These are phyloP conservation scores for Pygoscelis antarcticus DNA, from an alignment of 2,113 vertebrate species.

Conservation along the genomic window DNA sequence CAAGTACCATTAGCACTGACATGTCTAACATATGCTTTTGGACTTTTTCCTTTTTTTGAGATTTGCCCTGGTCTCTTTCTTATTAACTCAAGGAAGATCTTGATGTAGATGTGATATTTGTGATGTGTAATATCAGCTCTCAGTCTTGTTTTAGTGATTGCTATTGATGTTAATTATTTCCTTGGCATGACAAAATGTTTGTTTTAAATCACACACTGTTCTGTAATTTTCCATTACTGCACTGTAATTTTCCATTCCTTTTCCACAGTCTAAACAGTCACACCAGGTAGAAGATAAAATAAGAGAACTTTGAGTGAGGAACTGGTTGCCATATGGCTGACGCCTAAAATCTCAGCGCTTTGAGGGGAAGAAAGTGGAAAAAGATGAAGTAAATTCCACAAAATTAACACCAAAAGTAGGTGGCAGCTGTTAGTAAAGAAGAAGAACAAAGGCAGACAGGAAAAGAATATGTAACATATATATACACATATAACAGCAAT, in stretches of 20 bases:
- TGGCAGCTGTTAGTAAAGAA: conserved; percentile 24
- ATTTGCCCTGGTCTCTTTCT: not conserved
- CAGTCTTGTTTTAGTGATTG: not conserved
- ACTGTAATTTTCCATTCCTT: conserved; percentile 24
- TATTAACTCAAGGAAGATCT: not conserved
- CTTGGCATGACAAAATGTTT: not conserved
- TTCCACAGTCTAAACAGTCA: not conserved
- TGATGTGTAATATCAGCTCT: not conserved
- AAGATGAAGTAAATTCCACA: conserved; percentile 34
- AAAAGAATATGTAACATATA: not conserved
- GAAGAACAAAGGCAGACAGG: not conserved
- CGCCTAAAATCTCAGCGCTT: conserved; percentile 52
- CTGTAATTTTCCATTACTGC: conserved; percentile 13
- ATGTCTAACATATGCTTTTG: not conserved
- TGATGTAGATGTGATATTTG: not conserved
- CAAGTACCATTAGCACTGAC: not conserved
- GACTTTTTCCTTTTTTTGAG: not conserved
- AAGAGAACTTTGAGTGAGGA: not conserved
- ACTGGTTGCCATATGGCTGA: conserved; percentile 46
- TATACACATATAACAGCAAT: not conserved
- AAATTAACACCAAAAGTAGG: conserved; percentile 38
- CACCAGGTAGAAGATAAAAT: conserved; percentile 35
- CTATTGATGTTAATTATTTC: not conserved
- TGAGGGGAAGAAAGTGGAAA: conserved; percentile 31
- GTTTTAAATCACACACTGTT: not conserved